phyloP scores from a whole-genome alignment of 2,797 vertebrate species.

The Delichon dasypus region DNA sequence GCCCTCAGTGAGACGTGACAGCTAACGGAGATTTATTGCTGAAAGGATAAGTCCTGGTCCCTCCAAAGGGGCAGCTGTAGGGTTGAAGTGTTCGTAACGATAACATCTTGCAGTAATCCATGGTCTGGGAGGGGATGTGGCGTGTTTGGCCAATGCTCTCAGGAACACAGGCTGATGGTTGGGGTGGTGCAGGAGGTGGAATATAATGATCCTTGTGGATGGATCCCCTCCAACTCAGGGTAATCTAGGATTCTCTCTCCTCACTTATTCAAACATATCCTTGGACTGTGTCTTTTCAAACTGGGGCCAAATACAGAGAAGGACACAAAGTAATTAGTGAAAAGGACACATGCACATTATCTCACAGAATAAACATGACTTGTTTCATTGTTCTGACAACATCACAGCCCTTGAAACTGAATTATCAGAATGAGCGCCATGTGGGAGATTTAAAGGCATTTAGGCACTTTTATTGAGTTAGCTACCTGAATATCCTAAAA shows the following conservation, averaged over 20 bases:
- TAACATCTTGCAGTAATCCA: neutral
- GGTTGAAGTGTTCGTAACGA: neutral
- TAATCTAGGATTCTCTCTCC: neutral
- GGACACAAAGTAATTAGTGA: neutral
- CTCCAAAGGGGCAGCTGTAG: neutral
- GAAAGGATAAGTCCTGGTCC: neutral
- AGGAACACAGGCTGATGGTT: fast-evolving
- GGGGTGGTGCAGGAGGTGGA: neutral
- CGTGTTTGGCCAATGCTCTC: fast-evolving
- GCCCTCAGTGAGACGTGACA: neutral
- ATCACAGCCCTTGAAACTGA: neutral
- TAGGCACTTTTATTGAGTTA: neutral
- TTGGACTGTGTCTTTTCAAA: neutral
- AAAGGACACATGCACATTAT: neutral
- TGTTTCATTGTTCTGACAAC: neutral
- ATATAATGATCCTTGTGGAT: neutral
- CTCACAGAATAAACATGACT: neutral
- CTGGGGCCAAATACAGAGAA: neutral
- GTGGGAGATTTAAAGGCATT: neutral
- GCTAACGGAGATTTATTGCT: neutral
- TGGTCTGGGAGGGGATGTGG: neutral
- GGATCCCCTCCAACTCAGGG: neutral
- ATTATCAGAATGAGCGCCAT: neutral
- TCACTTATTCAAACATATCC: neutral
- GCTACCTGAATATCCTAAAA: neutral